A percentile compares a stretch with the other conserved stretches of the same genome.
These are phyloP conservation scores for Achroia grisella DNA, from an alignment of 1,140 invertebrate species.

Conservation along the genomic window DNA sequence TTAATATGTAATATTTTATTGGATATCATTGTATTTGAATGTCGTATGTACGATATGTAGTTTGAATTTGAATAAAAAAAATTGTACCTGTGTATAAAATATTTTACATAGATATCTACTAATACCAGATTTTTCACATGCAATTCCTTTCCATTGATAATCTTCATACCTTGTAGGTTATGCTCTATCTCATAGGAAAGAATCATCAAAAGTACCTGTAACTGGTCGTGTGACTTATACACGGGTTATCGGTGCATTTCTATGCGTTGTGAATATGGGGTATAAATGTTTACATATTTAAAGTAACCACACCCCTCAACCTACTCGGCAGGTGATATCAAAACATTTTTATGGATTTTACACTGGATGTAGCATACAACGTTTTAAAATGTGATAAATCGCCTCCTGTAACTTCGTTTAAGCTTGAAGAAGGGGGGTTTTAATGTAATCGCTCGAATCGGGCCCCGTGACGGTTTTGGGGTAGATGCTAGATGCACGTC, in stretches of 20 bases:
- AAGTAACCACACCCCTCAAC: slow-evolving; percentile 4
- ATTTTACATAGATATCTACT: too few species aligned
- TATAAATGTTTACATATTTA: too few species aligned
- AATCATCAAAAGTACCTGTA: too few species aligned
- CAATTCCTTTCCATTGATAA: too few species aligned
- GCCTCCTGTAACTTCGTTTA: slow-evolving; percentile 32
- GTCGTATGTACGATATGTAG: not conserved
- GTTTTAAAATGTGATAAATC: slow-evolving; percentile 44
- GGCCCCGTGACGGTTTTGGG: slow-evolving; percentile 29
- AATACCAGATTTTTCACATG: too few species aligned
- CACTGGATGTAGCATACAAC: slow-evolving; percentile 12
- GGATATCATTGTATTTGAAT: not conserved
- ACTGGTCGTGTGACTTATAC: too few species aligned
- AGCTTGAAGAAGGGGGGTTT: slow-evolving; percentile 24
- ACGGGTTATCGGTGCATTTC: too few species aligned
- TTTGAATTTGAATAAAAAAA: not conserved
- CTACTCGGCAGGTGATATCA: slow-evolving; percentile 16
- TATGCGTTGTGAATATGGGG: too few species aligned
- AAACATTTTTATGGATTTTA: slow-evolving; percentile 21
- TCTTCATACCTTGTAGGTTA: too few species aligned
- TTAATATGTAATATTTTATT: not conserved
- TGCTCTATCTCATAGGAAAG: too few species aligned
- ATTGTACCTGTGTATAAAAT: too few species aligned
- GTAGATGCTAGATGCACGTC: slow-evolving; percentile 22
- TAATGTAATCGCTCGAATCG: slow-evolving; percentile 28